Percentiles rank a stretch among this genome's conserved stretches.
These are phyloP conservation scores for Gambusia yucatana DNA, from an alignment of 2,797 vertebrate genomes.

Conservation along the genomic window DNA sequence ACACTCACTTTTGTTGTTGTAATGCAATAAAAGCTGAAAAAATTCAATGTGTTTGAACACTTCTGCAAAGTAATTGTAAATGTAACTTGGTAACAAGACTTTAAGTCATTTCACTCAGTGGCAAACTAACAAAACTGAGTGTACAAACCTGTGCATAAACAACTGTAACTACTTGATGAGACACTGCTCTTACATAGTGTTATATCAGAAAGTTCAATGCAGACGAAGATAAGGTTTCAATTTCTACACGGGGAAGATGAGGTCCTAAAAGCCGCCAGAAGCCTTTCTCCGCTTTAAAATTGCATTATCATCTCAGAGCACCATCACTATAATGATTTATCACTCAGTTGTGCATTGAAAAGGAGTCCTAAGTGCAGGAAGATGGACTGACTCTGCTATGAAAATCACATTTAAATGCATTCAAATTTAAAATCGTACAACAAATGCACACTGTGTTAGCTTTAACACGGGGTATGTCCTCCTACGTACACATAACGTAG, in stretches of 20 bases:
- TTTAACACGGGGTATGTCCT: neutral
- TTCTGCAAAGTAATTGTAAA: neutral
- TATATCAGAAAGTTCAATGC: slow-evolving; percentile 34
- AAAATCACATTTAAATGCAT: slow-evolving; percentile 4
- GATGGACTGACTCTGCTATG: neutral
- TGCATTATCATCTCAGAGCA: neutral
- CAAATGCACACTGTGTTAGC: neutral
- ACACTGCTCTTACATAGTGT: slow-evolving; percentile 49
- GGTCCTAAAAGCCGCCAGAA: slow-evolving; percentile 31
- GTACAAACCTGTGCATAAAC: neutral
- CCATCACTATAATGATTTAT: slow-evolving; percentile 10
- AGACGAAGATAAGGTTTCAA: slow-evolving; percentile 20
- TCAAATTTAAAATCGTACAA: neutral
- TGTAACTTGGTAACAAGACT: slow-evolving; percentile 10
- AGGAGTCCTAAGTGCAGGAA: slow-evolving; percentile 34
- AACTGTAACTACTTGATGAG: slow-evolving; percentile 42
- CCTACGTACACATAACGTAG: slow-evolving; percentile 10
- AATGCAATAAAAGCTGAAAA: neutral
- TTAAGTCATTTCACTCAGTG: slow-evolving; percentile 41
- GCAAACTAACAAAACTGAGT: slow-evolving; percentile 6
- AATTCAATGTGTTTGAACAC: neutral
- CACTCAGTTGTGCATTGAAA: neutral
- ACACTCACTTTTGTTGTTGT: neutral
- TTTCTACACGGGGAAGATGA: slow-evolving; percentile 32
- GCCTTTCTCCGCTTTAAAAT: slow-evolving; percentile 27